phyloP scores from a whole-genome alignment of 2,888 invertebrate species.

The Morpho achilles region DNA sequence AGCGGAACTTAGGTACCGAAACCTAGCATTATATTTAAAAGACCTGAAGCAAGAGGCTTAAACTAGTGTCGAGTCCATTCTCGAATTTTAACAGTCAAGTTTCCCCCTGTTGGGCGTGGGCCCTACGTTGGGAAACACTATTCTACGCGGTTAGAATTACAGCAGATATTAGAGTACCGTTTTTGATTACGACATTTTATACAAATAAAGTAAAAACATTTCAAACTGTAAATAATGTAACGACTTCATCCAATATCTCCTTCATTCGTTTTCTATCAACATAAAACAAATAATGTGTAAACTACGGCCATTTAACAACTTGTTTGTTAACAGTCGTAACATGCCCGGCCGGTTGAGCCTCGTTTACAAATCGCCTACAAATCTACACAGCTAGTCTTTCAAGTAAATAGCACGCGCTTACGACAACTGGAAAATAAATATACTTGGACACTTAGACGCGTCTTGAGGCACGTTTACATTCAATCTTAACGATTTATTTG shows the following conservation, averaged over 20 bases:
- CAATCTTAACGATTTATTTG: constrained; percentile 1
- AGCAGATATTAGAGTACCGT: no score
- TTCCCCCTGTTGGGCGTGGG: no score
- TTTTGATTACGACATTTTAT: no score
- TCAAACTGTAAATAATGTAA: neutral
- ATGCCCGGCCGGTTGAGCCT: constrained; percentile 4
- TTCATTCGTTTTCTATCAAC: neutral
- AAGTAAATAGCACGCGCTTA: constrained; percentile 40
- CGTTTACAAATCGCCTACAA: constrained; percentile 54
- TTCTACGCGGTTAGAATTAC: no score
- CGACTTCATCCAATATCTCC: neutral
- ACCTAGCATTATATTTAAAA: no score
- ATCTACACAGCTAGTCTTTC: constrained; percentile 38
- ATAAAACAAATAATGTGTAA: constrained; percentile 6
- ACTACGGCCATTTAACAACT: constrained; percentile 3
- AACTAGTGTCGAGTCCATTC: no score
- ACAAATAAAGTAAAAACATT: no score
- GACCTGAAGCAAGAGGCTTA: no score
- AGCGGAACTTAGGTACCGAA: no score
- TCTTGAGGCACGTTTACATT: constrained; percentile 3
- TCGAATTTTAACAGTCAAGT: no score
- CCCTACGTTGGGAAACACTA: no score
- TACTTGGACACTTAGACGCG: constrained; percentile 29
- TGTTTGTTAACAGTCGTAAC: constrained; percentile 4
- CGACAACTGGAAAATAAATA: constrained; percentile 35